phyloP scores from a whole-genome alignment of 2,797 vertebrate species.

The Phoebastria nigripes region DNA sequence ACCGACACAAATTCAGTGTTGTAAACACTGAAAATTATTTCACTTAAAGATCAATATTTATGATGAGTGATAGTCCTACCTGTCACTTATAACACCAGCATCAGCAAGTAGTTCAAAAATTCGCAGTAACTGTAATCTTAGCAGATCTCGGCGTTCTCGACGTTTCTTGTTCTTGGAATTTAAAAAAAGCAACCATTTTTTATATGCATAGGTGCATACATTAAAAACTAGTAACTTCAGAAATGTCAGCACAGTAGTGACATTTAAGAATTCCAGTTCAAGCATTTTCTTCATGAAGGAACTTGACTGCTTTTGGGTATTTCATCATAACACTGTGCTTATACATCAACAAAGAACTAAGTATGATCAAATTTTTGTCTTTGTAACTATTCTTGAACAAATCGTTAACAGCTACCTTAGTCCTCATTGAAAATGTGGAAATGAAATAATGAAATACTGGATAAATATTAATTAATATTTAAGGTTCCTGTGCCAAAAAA shows the following conservation, averaged over 20 bases:
- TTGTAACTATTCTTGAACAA: not conserved
- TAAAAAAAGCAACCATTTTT: not conserved
- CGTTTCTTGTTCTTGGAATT: conserved; percentile 92
- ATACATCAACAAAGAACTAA: not conserved
- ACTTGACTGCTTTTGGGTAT: not conserved
- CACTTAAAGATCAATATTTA: not conserved
- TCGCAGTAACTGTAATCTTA: conserved; percentile 90
- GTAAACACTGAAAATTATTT: not conserved
- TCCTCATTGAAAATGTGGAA: not conserved
- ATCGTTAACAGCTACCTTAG: not conserved
- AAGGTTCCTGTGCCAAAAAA: not conserved
- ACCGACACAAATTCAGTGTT: not conserved
- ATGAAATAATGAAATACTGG: not conserved
- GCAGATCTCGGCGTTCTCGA: conserved; percentile 90
- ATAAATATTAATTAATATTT: not conserved
- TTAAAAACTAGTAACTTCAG: not conserved
- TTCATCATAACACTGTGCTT: not conserved
- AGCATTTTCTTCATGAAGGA: not conserved
- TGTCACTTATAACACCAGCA: conserved; percentile 98
- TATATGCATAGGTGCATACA: not conserved
- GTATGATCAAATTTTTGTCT: not conserved
- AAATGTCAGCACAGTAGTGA: not conserved
- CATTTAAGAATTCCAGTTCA: not conserved
- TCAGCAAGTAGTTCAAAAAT: conserved; percentile 98
- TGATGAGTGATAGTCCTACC: conserved; percentile 71